Percentiles rank a stretch among this genome's conserved stretches.
Conservation (phyloP, 2,888 invertebrate genomes). For the Apotomis betuletana region DNA sequence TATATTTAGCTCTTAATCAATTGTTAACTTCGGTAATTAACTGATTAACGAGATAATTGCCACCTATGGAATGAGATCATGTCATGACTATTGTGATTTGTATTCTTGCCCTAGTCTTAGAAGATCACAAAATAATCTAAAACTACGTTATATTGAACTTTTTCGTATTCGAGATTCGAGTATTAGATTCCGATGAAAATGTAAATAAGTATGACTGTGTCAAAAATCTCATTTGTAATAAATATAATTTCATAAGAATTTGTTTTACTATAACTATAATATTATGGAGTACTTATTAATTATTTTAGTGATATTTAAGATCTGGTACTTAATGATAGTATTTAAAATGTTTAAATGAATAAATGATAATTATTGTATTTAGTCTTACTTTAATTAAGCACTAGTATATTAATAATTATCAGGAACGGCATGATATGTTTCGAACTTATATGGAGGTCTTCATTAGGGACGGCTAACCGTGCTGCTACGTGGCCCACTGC, state of each 20-base stretch:
- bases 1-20: too few species aligned
- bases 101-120: neutral
- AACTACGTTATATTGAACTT: neutral
- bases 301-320: neutral
- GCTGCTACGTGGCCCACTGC: too few species aligned
- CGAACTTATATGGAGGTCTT: too few species aligned
- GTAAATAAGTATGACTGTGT: neutral
- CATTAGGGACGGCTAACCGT: too few species aligned
- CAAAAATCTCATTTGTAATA: neutral
- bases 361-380: constrained; percentile 15
- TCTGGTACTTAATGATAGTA: neutral
- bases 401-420: too few species aligned
- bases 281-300: neutral
- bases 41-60: too few species aligned
- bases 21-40: too few species aligned
- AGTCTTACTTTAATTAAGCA: neutral
- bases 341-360: neutral
- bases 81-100: neutral
- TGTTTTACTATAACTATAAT: neutral
- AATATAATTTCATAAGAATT: neutral
- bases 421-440: too few species aligned
- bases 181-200: neutral
- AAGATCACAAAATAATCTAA: neutral
- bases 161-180: neutral
- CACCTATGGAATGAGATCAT: too few species aligned